Evolutionary conservation across 2,113 vertebrate genomes (phyloP).

Genomic region (Dinomys branickii): DNA sequence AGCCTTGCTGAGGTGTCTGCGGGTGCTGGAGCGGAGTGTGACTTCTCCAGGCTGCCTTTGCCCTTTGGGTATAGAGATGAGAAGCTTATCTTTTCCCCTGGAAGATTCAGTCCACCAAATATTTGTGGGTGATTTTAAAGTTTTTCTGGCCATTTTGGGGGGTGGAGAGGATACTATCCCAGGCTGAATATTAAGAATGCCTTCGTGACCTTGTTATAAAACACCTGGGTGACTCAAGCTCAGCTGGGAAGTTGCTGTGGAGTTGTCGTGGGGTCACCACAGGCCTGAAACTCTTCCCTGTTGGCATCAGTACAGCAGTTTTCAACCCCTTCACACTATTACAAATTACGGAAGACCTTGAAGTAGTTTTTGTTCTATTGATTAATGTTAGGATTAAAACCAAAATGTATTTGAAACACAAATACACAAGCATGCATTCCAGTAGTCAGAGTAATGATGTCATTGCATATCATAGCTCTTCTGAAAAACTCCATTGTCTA

Average conservation of each 20-base stretch:
- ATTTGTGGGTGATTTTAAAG: not conserved
- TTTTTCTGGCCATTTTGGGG: not conserved
- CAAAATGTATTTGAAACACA: not conserved
- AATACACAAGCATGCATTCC: not conserved
- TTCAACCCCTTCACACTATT: not conserved
- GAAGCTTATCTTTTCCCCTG: not conserved
- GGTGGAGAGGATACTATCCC: not conserved
- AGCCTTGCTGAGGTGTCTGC: not conserved
- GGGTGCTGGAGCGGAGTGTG: not conserved
- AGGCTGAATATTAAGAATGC: not conserved
- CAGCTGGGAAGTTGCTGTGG: not conserved
- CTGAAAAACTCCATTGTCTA: not conserved
- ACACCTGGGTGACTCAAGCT: not conserved
- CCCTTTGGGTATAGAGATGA: not conserved
- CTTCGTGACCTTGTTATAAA: not conserved
- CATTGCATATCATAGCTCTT: not conserved
- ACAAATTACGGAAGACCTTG: not conserved
- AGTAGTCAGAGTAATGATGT: not conserved
- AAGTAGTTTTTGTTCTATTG: not conserved
- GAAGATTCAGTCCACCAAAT: not conserved
- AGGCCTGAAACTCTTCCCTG: not conserved
- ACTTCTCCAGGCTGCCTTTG: not conserved
- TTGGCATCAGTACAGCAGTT: not conserved
- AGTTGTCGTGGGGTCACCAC: not conserved
- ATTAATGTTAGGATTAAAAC: conserved; percentile 10